phyloP scores from a whole-genome alignment of 1,140 invertebrate species.

The Choristoneura fumiferana region DNA sequence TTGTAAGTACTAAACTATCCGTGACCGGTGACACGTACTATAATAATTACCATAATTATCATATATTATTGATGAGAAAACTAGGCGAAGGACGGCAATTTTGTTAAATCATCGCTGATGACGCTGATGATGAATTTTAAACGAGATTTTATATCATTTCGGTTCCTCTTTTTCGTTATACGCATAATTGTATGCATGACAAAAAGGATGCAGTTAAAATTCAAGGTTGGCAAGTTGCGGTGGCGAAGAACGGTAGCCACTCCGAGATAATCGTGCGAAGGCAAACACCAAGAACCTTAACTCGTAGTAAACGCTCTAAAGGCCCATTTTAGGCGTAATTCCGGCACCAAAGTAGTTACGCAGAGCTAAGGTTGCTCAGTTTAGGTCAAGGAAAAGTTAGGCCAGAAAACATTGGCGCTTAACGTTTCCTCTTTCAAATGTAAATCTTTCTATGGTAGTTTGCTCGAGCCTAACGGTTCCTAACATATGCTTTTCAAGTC shows the following conservation, averaged over 20 bases:
- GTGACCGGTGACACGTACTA: no score
- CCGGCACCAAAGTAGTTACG: background rate
- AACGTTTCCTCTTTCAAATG: conserved; percentile 11
- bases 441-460: background rate
- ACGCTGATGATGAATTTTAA: conserved; percentile 17
- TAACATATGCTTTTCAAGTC: no score
- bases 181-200: conserved; percentile 29
- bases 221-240: conserved; percentile 24
- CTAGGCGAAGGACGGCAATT: conserved; percentile 30
- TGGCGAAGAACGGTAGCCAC: background rate
- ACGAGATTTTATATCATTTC: conserved; percentile 30
- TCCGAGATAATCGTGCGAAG: background rate
- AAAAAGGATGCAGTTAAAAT: conserved; percentile 27
- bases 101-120: background rate
- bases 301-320: background rate
- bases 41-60: no score
- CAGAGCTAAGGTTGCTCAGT: background rate
- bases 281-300: background rate
- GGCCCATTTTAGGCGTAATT: background rate
- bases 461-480: no score
- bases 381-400: conserved; percentile 4
- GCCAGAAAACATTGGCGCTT: background rate
- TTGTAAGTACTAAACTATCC: no score
- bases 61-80: no score
- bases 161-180: conserved; percentile 30